Evolutionary conservation across 2,888 invertebrate species (phyloP).

Genomic region (Drosophila longiperda): DNA sequence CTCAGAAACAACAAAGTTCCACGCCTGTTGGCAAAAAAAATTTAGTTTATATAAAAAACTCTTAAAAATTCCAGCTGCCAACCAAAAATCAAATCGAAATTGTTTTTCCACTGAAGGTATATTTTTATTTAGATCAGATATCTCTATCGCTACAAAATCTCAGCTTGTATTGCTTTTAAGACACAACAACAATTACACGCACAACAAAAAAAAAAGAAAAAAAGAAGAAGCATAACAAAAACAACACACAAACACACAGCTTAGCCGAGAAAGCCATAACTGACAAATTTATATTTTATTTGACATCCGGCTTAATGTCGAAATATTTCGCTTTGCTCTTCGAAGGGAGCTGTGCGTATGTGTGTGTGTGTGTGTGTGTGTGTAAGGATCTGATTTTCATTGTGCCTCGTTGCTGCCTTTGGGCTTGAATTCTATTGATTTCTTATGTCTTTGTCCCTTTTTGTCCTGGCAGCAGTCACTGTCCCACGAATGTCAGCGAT

Average conservation of each 20-base stretch:
- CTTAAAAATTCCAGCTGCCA: not conserved
- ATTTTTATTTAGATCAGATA: not conserved
- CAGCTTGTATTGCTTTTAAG: conserved; percentile 25
- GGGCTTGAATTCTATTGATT: conserved; percentile 70
- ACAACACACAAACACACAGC: conserved; percentile 17
- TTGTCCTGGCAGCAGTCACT: conserved; percentile 9
- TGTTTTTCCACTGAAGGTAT: not conserved
- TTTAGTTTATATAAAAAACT: not conserved
- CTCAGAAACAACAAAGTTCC: too few relatives aligned
- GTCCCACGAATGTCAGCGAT: conserved; percentile 14
- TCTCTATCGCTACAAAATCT: not conserved
- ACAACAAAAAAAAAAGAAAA: not conserved
- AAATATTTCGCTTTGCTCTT: conserved; percentile 60
- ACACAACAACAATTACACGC: conserved; percentile 39
- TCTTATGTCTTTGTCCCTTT: conserved; percentile 60
- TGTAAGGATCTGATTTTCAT: conserved; percentile 42
- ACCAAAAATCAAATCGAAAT: not conserved
- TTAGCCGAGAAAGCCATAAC: conserved; percentile 64
- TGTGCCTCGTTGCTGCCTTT: conserved; percentile 36
- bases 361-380: conserved; percentile 4
- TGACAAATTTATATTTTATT: conserved; percentile 83
- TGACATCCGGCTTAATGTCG: conserved; percentile 71
- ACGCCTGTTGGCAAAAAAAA: too few relatives aligned
- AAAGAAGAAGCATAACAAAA: not conserved
- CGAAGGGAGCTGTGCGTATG: conserved; percentile 27